These are phyloP conservation scores for Periophthalmus magnuspinnatus DNA, from an alignment of 2,797 vertebrate genomes.

Conservation along the genomic window DNA sequence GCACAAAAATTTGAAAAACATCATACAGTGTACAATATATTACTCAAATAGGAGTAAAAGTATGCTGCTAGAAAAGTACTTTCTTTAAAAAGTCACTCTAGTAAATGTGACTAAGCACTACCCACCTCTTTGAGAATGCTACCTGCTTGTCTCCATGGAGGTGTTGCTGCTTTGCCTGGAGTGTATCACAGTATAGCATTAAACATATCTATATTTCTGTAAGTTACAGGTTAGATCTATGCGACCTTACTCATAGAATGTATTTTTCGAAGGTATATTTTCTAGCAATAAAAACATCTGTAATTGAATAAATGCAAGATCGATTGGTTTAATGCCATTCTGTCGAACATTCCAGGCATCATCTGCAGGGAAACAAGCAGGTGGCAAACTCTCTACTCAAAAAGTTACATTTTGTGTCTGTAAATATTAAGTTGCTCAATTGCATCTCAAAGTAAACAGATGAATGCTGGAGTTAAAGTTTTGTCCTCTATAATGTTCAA, in stretches of 20 bases:
- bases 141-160: background rate
- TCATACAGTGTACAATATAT: no score
- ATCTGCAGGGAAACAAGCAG: background rate
- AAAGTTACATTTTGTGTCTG: background rate
- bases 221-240: no score
- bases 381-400: background rate
- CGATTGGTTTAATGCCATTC: background rate
- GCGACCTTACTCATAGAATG: background rate
- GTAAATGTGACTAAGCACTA: no score
- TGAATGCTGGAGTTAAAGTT: constrained; percentile 34
- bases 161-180: background rate
- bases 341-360: background rate
- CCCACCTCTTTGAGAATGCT: no score
- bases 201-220: background rate
- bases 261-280: no score
- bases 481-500: constrained; percentile 18
- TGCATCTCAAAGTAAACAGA: constrained; percentile 8
- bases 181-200: background rate
- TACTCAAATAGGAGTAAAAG: no score
- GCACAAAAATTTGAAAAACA: no score
- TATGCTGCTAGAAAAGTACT: no score
- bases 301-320: no score
- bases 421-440: constrained; percentile 11
- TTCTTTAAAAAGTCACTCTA: no score
- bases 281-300: no score